These are phyloP conservation scores for Apeltes quadracus DNA, from an alignment of 2,113 vertebrate species.

Conservation along the genomic window DNA sequence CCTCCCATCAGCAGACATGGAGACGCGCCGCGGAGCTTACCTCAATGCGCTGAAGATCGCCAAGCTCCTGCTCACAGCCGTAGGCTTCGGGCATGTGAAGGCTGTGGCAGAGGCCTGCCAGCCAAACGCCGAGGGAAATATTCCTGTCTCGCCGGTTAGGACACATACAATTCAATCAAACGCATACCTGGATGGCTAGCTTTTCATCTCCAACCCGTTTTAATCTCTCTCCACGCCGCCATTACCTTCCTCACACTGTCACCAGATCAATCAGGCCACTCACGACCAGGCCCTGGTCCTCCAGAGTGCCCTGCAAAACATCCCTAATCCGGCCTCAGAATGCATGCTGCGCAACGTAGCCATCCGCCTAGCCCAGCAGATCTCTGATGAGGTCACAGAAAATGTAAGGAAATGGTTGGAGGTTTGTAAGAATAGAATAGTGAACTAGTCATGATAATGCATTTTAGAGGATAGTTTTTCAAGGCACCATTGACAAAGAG, in stretches of 20 bases:
- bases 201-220: constrained; percentile 7
- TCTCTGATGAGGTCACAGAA: constrained; percentile 93
- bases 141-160: constrained; percentile 91
- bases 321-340: constrained; percentile 98
- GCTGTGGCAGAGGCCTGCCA: constrained; percentile 98
- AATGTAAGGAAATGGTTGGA: constrained; percentile 10
- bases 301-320: constrained; percentile 97
- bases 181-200: constrained; percentile 27
- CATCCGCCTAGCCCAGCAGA: constrained; percentile 97
- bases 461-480: not conserved
- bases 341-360: constrained; percentile 99
- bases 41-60: constrained; percentile 98
- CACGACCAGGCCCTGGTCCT: constrained; percentile 98
- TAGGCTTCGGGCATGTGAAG: constrained; percentile 96
- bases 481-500: not conserved
- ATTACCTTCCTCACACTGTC: constrained; percentile 34
- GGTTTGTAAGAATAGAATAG: not conserved
- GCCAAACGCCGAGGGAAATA: constrained; percentile 91
- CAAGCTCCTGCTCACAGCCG: constrained; percentile 95
- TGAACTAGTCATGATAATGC: not conserved
- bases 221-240: constrained; percentile 15
- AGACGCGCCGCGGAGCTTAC: constrained; percentile 96
- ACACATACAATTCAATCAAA: not conserved
- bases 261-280: constrained; percentile 94
- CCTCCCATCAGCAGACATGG: constrained; percentile 97